Evolutionary conservation across 2,888 invertebrate species (phyloP), one percentile per base, ranked within the genome.

Genomic region (Chrysolina oricalcia): DNA sequence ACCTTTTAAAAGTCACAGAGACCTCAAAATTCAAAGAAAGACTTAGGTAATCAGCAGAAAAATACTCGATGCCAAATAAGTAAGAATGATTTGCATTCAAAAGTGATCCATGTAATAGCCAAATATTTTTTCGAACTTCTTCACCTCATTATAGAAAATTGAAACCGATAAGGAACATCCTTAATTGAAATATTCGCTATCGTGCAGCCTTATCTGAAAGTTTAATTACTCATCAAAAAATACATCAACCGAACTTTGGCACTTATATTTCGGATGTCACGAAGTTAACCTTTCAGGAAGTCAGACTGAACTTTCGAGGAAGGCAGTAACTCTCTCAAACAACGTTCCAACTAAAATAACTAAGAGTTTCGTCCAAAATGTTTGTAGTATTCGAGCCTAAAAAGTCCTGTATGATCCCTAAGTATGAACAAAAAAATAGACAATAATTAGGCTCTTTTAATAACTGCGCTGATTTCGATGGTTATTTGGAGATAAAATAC

Each of bases 281-380:
- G 35, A 62, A 74, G 74, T 74, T 50, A 70, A 71, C 53, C 43
- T 56, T 43, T 56, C n/a, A 48, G 75, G 63, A 67, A 75, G 43
- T 50, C 41, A 46, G 23, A 41, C 9, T 10, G 53, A 63, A 53
- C 63, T 53, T 75, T 72, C 56, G 64, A 23, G 67, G 48, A 46
- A 40, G 66, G 19, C 64, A 48, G 53, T 68, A 40, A 40, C 27
- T 67, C 17, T 19, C 35, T 48, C 53, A 5, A 53, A 53, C 21
- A 53, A 67, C 68, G 68, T 68, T 73, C 21, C 63, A 41, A 68
- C 63, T 66, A 50, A n/a, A 48, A 66, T 46, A 67, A 50, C 35
- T 68, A 68, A 41, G 68, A 68, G 59, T 68, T 73, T 48, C 56
- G 21, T 41, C 8, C 9, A 48, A 43, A 10, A 68, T 46, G 27